Evolutionary conservation across 1,140 invertebrate genomes (phyloP).

Genomic region (Drosophila nigromelanica): DNA sequence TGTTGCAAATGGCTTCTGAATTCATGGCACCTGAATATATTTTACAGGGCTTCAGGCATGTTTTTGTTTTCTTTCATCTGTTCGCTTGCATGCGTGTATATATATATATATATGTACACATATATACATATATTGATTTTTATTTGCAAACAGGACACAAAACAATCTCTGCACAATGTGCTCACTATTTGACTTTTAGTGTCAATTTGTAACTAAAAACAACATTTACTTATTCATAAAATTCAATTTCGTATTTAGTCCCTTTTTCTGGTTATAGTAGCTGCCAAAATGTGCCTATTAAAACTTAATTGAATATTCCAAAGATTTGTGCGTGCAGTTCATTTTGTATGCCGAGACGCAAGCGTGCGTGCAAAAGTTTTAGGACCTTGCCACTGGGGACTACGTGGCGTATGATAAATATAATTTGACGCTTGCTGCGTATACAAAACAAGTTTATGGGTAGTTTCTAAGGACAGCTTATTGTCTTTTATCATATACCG

Average conservation of each 20-base stretch:
- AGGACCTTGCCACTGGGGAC: conserved; percentile 19
- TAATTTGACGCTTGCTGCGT: conserved; percentile 31
- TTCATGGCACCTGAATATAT: conserved; percentile 24
- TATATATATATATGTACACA: no score
- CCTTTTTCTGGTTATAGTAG: conserved; percentile 28
- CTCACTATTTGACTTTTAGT: conserved; percentile 4
- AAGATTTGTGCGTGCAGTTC: conserved; percentile 53
- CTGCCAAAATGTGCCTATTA: conserved; percentile 49
- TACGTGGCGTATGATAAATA: conserved; percentile 68
- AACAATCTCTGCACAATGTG: background rate
- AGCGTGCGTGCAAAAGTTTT: conserved; percentile 58
- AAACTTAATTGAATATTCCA: conserved; percentile 65
- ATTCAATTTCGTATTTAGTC: conserved; percentile 29
- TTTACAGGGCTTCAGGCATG: background rate
- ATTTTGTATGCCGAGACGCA: conserved; percentile 64
- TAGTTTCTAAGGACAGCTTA: conserved; percentile 15
- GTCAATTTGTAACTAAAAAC: background rate
- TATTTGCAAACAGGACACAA: no score
- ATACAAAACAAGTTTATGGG: conserved; percentile 11
- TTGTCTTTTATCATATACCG: conserved; percentile 27
- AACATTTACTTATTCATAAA: conserved; percentile 3
- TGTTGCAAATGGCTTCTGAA: conserved; percentile 18
- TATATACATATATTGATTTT: background rate
- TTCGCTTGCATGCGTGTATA: no score
- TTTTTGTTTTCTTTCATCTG: conserved; percentile 3